Percentiles rank a stretch among this genome's conserved stretches.
These are phyloP conservation scores for Hydrolagus affinis DNA, from an alignment of 2,113 vertebrate species.

Conservation along the genomic window DNA sequence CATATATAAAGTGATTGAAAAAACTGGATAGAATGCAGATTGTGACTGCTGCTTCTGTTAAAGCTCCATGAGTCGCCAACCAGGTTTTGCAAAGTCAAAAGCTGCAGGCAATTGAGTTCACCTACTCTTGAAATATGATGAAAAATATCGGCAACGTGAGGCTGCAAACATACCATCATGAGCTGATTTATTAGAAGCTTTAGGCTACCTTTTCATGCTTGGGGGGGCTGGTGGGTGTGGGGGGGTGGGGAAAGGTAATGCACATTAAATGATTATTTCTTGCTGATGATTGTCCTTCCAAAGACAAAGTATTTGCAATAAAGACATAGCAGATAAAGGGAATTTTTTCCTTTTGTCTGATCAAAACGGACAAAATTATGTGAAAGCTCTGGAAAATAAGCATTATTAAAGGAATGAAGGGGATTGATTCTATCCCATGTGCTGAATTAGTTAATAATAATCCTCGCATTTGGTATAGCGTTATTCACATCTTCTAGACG, in stretches of 20 bases:
- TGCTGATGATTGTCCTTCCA: background rate
- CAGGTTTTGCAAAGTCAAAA: conserved; percentile 3
- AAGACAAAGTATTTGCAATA: too few relatives aligned
- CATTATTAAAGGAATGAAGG: too few relatives aligned
- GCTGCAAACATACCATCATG: background rate
- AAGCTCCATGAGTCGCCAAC: background rate
- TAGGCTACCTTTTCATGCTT: background rate
- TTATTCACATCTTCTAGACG: too few relatives aligned
- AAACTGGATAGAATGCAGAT: background rate
- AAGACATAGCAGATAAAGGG: too few relatives aligned
- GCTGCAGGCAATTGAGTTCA: background rate
- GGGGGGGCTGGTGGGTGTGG: background rate
- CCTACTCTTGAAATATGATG: conserved; percentile 21
- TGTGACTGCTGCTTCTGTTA: background rate
- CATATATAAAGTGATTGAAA: background rate
- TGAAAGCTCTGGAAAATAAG: too few relatives aligned
- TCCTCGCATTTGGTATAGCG: too few relatives aligned
- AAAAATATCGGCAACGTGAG: background rate
- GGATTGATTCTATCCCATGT: too few relatives aligned
- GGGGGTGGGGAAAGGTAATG: too few relatives aligned
- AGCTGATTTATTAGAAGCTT: conserved; percentile 21
- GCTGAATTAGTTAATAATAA: too few relatives aligned
- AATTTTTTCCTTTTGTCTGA: too few relatives aligned
- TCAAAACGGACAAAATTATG: too few relatives aligned
- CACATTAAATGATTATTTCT: background rate